These are phyloP conservation scores for Hoplostethus atlanticus DNA, from an alignment of 2,797 vertebrate species.

Conservation along the genomic window DNA sequence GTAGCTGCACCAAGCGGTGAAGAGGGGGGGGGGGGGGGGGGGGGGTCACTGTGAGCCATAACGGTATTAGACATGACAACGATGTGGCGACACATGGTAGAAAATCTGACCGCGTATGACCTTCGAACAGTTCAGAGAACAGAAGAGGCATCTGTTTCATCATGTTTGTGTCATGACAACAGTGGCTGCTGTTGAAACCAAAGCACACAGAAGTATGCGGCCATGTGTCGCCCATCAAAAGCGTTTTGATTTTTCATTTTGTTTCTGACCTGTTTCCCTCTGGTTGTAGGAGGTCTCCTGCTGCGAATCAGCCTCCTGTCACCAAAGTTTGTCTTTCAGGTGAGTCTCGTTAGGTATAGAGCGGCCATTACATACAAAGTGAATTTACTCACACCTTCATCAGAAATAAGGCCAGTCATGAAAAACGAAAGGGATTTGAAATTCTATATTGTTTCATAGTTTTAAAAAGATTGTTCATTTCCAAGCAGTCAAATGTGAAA, in stretches of 20 bases:
- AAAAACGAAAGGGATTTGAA: slow-evolving; percentile 7
- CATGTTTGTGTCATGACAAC: slow-evolving; percentile 32
- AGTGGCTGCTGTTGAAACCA: slow-evolving; percentile 22
- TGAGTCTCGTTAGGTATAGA: slow-evolving; percentile 70
- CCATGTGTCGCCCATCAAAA: slow-evolving; percentile 13
- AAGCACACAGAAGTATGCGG: slow-evolving; percentile 8
- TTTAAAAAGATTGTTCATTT: not conserved
- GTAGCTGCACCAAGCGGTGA: slow-evolving; percentile 22
- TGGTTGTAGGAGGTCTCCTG: slow-evolving; percentile 91
- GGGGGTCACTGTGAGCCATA: slow-evolving; percentile 36
- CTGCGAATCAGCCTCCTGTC: slow-evolving; percentile 87
- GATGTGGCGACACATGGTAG: not conserved
- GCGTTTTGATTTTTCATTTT: not conserved
- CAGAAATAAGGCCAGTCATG: not conserved
- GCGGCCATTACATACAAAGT: not conserved
- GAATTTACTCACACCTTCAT: not conserved
- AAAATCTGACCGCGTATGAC: slow-evolving; percentile 19
- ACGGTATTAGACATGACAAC: not conserved
- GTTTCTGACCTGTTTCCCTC: slow-evolving; percentile 42
- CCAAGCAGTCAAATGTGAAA: slow-evolving; percentile 1
- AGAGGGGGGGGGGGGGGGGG: not conserved
- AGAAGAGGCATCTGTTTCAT: slow-evolving; percentile 30
- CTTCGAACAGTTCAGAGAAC: slow-evolving; percentile 27
- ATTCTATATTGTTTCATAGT: not conserved
- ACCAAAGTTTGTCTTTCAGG: slow-evolving; percentile 92